These are phyloP conservation scores for Thalpophila matura DNA, from an alignment of 2,888 invertebrate genomes.

Conservation along the genomic window DNA sequence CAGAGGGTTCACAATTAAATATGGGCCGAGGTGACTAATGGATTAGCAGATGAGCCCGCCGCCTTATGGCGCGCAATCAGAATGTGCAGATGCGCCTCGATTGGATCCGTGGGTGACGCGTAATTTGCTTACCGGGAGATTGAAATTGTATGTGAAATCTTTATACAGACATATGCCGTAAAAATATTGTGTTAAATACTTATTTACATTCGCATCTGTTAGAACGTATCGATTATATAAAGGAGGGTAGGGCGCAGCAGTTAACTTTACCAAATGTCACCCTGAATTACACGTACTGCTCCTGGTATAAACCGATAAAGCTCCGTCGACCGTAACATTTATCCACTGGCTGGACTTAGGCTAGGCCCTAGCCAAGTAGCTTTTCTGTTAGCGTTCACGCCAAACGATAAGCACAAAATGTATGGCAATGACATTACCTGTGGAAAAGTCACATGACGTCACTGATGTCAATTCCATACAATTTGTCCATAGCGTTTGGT, in stretches of 20 bases:
- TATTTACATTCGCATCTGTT: slow-evolving; percentile 45
- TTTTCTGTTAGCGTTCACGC: too few species aligned
- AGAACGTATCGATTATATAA: background rate
- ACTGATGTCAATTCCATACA: too few species aligned
- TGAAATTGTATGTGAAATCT: slow-evolving; percentile 40
- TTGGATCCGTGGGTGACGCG: slow-evolving; percentile 71
- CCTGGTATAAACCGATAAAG: background rate
- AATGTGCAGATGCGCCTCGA: slow-evolving; percentile 82
- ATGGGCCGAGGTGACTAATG: slow-evolving; percentile 88
- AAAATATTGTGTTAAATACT: slow-evolving; percentile 25
- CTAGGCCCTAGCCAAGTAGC: too few species aligned
- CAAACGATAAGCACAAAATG: too few species aligned
- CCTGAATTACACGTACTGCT: background rate
- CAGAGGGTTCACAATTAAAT: slow-evolving; percentile 82
- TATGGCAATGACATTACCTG: too few species aligned
- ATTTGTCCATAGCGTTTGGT: too few species aligned
- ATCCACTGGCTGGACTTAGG: too few species aligned
- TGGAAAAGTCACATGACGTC: too few species aligned
- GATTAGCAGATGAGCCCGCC: slow-evolving; percentile 85
- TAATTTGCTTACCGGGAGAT: slow-evolving; percentile 61
- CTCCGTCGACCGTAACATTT: background rate
- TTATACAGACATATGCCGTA: slow-evolving; percentile 37
- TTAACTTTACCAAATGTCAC: background rate
- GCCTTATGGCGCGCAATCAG: slow-evolving; percentile 85
- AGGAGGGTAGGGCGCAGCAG: background rate